These are phyloP conservation scores for Elgaria multicarinata DNA, from an alignment of 2,113 vertebrate genomes.

Conservation along the genomic window DNA sequence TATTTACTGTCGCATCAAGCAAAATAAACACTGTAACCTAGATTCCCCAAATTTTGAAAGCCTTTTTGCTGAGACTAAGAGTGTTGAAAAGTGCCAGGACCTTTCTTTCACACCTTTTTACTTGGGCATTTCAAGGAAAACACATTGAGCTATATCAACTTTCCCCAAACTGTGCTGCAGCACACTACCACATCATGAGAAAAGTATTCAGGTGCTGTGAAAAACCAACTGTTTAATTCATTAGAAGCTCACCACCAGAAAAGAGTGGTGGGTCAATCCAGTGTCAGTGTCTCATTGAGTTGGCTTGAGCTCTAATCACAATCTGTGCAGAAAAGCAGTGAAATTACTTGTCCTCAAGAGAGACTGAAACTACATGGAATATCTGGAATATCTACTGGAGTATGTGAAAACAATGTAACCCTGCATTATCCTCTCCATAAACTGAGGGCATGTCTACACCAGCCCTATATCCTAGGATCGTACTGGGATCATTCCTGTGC, in stretches of 20 bases:
- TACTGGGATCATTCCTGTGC: no score
- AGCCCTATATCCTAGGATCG: no score
- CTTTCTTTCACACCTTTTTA: background rate
- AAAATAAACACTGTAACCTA: background rate
- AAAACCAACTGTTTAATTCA: background rate
- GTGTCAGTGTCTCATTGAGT: background rate
- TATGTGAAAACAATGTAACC: background rate
- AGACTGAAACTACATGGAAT: background rate
- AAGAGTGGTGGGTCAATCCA: background rate
- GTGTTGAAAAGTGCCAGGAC: background rate
- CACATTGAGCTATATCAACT: background rate
- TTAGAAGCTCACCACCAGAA: background rate
- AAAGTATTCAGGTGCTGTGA: background rate
- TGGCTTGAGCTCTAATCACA: background rate
- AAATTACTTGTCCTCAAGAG: background rate
- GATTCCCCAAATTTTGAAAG: accelerated
- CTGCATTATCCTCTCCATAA: background rate
- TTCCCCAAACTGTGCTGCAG: background rate
- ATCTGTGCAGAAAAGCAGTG: background rate
- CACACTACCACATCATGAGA: background rate
- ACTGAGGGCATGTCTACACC: no score
- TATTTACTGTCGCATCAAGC: background rate
- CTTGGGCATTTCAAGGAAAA: background rate
- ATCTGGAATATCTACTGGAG: background rate
- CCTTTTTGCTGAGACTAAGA: background rate